A percentile compares a stretch with the other conserved stretches of the same genome.
Conservation (phyloP, 2,888 invertebrate species). For the Aelia acuminata region DNA sequence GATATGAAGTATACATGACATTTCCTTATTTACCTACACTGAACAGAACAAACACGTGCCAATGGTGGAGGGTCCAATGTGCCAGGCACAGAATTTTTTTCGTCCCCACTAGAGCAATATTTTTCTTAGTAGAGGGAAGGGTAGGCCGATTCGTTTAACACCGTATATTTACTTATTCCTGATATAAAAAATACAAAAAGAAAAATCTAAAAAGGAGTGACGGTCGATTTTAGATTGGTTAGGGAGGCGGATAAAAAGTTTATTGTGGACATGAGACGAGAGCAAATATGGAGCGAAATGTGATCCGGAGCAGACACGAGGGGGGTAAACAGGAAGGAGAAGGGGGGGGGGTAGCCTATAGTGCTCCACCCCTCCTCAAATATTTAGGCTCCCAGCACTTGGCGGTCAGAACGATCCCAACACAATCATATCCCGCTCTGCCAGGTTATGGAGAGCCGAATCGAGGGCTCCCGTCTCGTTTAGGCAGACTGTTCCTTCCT, state of each 20-base stretch:
- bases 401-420: neutral
- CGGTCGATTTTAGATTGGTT: conserved; percentile 26
- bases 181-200: conserved; percentile 16
- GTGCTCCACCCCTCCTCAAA: neutral
- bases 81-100: neutral
- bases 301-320: conserved; percentile 21
- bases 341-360: conserved; percentile 7
- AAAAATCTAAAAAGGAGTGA: neutral
- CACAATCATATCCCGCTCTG: neutral
- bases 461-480: neutral
- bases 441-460: neutral
- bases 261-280: conserved; percentile 26
- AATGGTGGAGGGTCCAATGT: neutral
- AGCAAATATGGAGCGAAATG: conserved; percentile 43
- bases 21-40: neutral
- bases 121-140: neutral
- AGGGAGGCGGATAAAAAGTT: conserved; percentile 36
- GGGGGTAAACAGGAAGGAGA: neutral
- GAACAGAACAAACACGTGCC: neutral
- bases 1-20: neutral
- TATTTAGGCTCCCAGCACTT: neutral
- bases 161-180: conserved; percentile 21
- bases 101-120: neutral
- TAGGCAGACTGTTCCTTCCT: neutral
- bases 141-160: neutral